Evolutionary conservation across 2,113 vertebrate species (phyloP).

Genomic region (Climacteris rufus): DNA sequence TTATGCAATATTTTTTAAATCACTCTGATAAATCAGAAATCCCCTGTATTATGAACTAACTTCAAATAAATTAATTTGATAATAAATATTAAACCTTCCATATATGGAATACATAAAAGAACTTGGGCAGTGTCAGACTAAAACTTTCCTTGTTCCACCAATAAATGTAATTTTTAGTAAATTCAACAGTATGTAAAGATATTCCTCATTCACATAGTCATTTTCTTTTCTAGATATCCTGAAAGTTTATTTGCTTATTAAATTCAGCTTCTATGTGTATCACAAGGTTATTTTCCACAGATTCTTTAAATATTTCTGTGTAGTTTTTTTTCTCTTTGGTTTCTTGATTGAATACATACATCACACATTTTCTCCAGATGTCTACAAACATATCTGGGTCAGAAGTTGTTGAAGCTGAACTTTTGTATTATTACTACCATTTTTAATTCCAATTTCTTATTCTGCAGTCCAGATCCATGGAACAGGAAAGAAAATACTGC

Average conservation of each 20-base stretch:
- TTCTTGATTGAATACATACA: not conserved
- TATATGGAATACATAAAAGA: not conserved
- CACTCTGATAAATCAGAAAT: not conserved
- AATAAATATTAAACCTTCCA: not conserved
- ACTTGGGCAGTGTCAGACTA: not conserved
- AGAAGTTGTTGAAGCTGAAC: not conserved
- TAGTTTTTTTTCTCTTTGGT: not conserved
- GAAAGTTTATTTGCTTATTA: not conserved
- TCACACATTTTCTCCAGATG: not conserved
- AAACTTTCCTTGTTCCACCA: not conserved
- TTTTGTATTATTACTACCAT: accelerated
- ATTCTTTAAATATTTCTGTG: not conserved
- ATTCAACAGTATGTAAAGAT: not conserved
- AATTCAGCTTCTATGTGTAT: not conserved
- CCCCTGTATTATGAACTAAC: not conserved
- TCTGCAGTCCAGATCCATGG: not conserved
- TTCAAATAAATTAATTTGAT: not conserved
- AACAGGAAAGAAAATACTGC: not conserved
- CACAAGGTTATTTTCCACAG: not conserved
- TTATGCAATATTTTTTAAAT: not conserved
- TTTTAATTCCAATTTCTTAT: not conserved
- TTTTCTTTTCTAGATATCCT: not conserved
- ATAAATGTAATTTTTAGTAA: not conserved
- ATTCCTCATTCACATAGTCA: not conserved
- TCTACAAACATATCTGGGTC: not conserved